Conservation (phyloP, 2,113 vertebrate genomes). For the Struthio camelus region DNA sequence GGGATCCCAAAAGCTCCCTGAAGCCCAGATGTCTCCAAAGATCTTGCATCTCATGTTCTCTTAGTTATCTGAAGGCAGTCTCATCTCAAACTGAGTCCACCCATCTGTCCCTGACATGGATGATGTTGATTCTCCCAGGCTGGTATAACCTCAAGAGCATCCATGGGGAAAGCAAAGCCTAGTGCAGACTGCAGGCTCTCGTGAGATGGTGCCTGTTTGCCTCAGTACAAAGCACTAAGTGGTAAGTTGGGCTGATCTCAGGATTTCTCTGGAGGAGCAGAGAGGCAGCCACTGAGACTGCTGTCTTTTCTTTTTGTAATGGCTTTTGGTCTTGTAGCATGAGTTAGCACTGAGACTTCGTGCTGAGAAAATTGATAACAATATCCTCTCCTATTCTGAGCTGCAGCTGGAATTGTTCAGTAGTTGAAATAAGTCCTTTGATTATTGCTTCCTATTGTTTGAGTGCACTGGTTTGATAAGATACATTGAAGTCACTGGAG, state of each 20-base stretch:
- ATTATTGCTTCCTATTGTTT: constrained; percentile 37
- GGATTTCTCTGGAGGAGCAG: neutral
- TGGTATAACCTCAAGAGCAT: neutral
- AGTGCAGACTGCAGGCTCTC: neutral
- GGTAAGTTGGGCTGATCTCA: neutral
- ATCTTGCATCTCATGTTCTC: neutral
- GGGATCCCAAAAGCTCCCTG: neutral
- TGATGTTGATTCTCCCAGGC: neutral
- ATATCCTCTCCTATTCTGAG: neutral
- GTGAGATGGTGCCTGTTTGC: neutral
- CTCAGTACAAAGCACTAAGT: neutral
- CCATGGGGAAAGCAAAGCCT: neutral
- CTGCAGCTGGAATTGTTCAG: constrained; percentile 1
- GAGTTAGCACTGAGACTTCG: neutral
- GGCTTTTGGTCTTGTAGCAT: neutral
- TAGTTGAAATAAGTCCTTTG: neutral
- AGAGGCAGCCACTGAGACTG: neutral
- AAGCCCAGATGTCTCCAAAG: neutral
- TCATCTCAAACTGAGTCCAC: neutral
- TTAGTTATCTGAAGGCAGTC: neutral
- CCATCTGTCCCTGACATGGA: neutral
- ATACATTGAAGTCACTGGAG: neutral
- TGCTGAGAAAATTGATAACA: constrained; percentile 7
- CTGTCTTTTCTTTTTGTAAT: neutral
- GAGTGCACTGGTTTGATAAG: neutral